Evolutionary conservation across 2,888 invertebrate genomes (phyloP).

Genomic region (Thalpophila matura): DNA sequence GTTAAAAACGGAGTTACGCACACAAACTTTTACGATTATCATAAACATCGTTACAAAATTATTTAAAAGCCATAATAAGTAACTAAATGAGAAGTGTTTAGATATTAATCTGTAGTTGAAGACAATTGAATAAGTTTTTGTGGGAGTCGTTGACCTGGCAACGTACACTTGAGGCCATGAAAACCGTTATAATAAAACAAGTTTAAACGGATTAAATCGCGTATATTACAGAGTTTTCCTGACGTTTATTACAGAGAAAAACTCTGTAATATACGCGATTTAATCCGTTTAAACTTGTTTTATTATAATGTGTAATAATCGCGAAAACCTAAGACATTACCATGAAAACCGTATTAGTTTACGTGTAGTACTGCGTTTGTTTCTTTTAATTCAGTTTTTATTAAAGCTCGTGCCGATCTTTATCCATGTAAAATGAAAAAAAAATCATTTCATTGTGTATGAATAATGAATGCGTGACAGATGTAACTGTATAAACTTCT

Average conservation of each 20-base stretch:
- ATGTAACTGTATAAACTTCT: slow-evolving; percentile 14
- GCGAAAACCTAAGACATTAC: too few relatives aligned
- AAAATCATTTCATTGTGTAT: slow-evolving; percentile 22
- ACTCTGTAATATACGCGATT: too few relatives aligned
- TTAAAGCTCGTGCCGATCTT: slow-evolving; percentile 1
- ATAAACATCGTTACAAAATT: slow-evolving; percentile 59
- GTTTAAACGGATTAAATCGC: too few relatives aligned
- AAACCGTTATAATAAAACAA: too few relatives aligned
- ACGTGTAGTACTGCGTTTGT: slow-evolving; percentile 9
- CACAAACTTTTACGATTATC: slow-evolving; percentile 48
- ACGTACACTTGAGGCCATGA: slow-evolving; percentile 29
- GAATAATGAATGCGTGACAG: slow-evolving; percentile 26
- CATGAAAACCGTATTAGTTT: slow-evolving; percentile 38
- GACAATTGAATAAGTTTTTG: slow-evolving; percentile 52
- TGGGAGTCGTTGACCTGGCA: slow-evolving; percentile 36
- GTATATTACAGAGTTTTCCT: too few relatives aligned
- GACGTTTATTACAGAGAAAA: too few relatives aligned
- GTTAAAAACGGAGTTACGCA: slow-evolving; percentile 40
- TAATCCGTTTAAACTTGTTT: too few relatives aligned
- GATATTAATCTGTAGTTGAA: slow-evolving; percentile 46
- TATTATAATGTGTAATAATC: too few relatives aligned
- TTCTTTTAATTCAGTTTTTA: slow-evolving; percentile 19
- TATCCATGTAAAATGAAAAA: slow-evolving; percentile 1
- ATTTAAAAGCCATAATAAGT: slow-evolving; percentile 58
- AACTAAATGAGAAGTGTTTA: slow-evolving; percentile 51